These are phyloP conservation scores for Dryomyza anilis DNA, from an alignment of 2,888 invertebrate species.

Conservation along the genomic window DNA sequence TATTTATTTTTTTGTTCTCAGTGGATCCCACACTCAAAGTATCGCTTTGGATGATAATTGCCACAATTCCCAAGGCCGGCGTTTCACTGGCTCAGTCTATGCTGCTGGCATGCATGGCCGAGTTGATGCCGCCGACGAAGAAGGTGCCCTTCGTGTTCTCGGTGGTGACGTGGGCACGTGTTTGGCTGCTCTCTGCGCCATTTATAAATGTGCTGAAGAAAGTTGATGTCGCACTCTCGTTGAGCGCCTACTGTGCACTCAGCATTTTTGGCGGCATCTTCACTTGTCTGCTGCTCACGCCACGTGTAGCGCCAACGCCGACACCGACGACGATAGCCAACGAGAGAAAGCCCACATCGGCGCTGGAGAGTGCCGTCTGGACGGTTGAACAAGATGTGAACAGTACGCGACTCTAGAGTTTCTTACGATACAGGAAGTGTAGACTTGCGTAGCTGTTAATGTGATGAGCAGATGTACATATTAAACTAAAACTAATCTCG, in stretches of 20 bases:
- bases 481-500: not conserved
- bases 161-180: conserved; percentile 58
- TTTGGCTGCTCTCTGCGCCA: conserved; percentile 59
- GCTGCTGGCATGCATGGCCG: conserved; percentile 58
- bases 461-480: not conserved
- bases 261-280: conserved; percentile 57
- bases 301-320: conserved; percentile 31
- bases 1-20: too few species aligned
- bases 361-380: conserved; percentile 46
- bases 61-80: conserved; percentile 58
- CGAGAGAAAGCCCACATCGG: conserved; percentile 42
- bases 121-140: conserved; percentile 57
- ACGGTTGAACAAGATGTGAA: conserved; percentile 46
- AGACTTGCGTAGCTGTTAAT: not conserved
- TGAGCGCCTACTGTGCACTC: conserved; percentile 53
- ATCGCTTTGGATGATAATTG: conserved; percentile 57
- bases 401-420: conserved; percentile 47
- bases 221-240: conserved; percentile 54
- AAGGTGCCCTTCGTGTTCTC: conserved; percentile 58
- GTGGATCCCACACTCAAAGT: conserved; percentile 54
- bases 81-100: conserved; percentile 61
- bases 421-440: too few species aligned
- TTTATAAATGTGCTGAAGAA: conserved; percentile 58
- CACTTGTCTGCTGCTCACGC: conserved; percentile 51
- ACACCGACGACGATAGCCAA: not conserved